Evolutionary conservation across 2,113 vertebrate species (phyloP), one percentile per base, ranked within the genome.

Genomic region (Albula goreensis): DNA sequence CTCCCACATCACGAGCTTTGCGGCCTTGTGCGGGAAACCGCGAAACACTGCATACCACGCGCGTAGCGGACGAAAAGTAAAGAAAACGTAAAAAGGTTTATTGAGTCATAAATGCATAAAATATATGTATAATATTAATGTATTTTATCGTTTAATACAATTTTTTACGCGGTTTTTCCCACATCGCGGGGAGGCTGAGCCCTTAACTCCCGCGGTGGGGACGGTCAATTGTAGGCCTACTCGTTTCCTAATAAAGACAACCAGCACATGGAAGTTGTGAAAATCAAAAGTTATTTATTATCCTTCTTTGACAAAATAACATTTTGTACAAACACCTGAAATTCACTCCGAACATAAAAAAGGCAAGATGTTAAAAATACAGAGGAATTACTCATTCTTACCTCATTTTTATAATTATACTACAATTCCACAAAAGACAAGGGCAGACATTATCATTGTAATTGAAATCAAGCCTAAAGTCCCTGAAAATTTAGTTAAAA

Each of bases 291-390:
- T 93, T 94, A 87, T 83, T 88, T 66, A 81, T 52, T 81, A 81
- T 81, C 50, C 86, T 91, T 88, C 87, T 90, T 31, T 92, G 92
- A 88, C 91, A 94, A 95, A 94, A 93, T 94, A 94, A 91, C 87
- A 91, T 92, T 92, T 92, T 89, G 89, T 92, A 93, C 91, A 95
- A 93, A 91, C 86, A 86, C 81, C 87, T 85, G 88, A 80, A 86
- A 70, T 89, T 90, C 85, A 91, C 89, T 92, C 80, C 88, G 82
- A 78, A 90, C 88, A 89, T 85, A 80, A 88, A 90, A 41, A 89
- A 90, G 88, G 91, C 74, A 81, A 78, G 52, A 49, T 83, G 85
- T 86, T 86, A 88, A 82, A 88, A 88, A 88, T 88, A 88, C 85
- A 85, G 22, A 57, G 57, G 74, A 80, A 50, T 31, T 82, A 74